These are phyloP conservation scores for Gymnoscelis rufifasciata DNA, from an alignment of 2,888 invertebrate genomes.

Conservation along the genomic window DNA sequence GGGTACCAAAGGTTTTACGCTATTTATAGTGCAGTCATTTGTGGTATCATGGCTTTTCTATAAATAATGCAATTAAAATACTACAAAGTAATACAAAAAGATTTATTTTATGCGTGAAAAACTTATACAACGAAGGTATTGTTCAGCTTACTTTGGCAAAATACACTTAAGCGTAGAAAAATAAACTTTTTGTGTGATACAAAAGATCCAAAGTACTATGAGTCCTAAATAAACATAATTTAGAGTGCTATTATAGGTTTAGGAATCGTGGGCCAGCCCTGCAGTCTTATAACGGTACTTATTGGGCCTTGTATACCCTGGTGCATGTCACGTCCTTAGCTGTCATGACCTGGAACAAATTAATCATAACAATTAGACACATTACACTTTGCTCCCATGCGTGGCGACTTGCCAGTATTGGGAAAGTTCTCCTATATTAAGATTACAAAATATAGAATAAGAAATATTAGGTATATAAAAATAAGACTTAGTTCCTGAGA, in stretches of 20 bases:
- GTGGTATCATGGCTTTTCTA: too few relatives aligned
- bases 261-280: constrained; percentile 42
- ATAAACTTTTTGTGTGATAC: constrained; percentile 39
- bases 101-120: constrained; percentile 64
- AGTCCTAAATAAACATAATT: constrained; percentile 59
- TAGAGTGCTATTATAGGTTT: constrained; percentile 53
- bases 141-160: constrained; percentile 51
- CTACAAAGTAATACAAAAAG: constrained; percentile 29
- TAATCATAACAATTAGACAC: too few relatives aligned
- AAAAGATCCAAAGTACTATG: constrained; percentile 35
- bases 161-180: constrained; percentile 51
- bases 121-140: constrained; percentile 61
- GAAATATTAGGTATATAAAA: too few relatives aligned
- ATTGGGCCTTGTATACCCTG: constrained; percentile 84
- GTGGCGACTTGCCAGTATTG: too few relatives aligned
- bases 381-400: too few relatives aligned
- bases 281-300: constrained; percentile 60
- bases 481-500: too few relatives aligned
- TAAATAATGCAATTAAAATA: constrained; percentile 21
- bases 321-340: constrained; percentile 86
- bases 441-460: too few relatives aligned
- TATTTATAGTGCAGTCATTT: too few relatives aligned
- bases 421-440: too few relatives aligned
- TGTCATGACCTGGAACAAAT: constrained; percentile 82
- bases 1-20: too few relatives aligned